Percentiles rank a stretch among this genome's conserved stretches.
Evolutionary conservation across 2,888 invertebrate species (phyloP).

Genomic region (Drosophila acutilabella): DNA sequence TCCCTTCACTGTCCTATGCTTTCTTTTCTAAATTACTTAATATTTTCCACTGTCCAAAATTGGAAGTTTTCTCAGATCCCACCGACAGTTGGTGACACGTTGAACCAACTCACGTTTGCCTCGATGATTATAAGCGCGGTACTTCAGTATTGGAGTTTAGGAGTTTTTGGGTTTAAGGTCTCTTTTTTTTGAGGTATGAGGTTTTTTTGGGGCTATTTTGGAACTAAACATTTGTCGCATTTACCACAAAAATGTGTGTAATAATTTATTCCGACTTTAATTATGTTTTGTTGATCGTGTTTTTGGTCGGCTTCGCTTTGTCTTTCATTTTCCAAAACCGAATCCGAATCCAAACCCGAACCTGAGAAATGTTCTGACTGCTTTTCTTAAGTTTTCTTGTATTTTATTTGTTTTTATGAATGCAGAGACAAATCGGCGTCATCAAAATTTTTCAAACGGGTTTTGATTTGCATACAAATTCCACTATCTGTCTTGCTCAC

Average conservation of each 20-base stretch:
- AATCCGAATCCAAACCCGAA: neutral
- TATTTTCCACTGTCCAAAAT: neutral
- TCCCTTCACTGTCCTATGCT: neutral
- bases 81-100: constrained; percentile 38
- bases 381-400: constrained; percentile 30
- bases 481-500: constrained; percentile 54
- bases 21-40: neutral
- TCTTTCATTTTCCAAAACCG: constrained; percentile 44
- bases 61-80: constrained; percentile 23
- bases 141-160: constrained; percentile 23
- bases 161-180: constrained; percentile 6
- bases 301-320: constrained; percentile 48
- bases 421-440: constrained; percentile 84
- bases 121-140: constrained; percentile 45
- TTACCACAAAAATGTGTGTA: constrained; percentile 65
- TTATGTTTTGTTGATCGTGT: constrained; percentile 60
- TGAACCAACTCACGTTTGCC: constrained; percentile 44
- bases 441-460: constrained; percentile 76
- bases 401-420: constrained; percentile 56
- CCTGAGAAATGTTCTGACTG: constrained; percentile 18
- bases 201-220: constrained; percentile 1
- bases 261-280: constrained; percentile 80
- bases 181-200: neutral
- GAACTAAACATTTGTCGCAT: constrained; percentile 61
- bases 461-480: constrained; percentile 73